Percentiles rank a stretch among this genome's conserved stretches.
These are phyloP conservation scores for Cichlasoma orientale DNA, from an alignment of 2,797 vertebrate species.

Conservation along the genomic window DNA sequence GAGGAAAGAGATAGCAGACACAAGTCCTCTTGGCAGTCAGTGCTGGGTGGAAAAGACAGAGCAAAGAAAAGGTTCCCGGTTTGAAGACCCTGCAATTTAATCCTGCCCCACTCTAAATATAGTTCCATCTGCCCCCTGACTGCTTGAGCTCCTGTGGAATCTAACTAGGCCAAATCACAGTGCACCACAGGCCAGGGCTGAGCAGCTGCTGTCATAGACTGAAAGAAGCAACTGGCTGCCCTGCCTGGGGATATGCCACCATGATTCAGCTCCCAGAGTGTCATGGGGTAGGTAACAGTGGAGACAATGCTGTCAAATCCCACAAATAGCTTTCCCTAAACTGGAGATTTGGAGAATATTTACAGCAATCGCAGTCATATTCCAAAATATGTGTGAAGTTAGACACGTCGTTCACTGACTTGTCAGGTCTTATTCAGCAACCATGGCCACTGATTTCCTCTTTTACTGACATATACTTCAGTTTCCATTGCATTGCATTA, in stretches of 20 bases:
- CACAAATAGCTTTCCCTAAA: conserved; percentile 43
- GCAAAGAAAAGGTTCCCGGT: conserved; percentile 81
- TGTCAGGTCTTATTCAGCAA: not conserved
- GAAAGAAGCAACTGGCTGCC: conserved; percentile 93
- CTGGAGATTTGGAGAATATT: conserved; percentile 17
- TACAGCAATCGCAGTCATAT: not conserved
- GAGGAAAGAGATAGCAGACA: conserved; percentile 77
- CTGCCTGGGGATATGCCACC: conserved; percentile 46
- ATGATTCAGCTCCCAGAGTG: conserved; percentile 67
- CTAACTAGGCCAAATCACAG: conserved; percentile 82
- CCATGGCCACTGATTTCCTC: not conserved
- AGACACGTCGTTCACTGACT: not conserved
- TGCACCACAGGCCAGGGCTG: conserved; percentile 71
- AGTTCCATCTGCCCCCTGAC: conserved; percentile 72
- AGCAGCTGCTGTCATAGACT: conserved; percentile 92
- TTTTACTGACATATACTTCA: not conserved
- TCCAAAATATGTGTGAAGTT: not conserved
- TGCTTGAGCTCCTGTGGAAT: conserved; percentile 78
- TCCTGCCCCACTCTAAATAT: conserved; percentile 90
- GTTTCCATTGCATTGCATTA: not conserved
- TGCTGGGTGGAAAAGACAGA: conserved; percentile 90
- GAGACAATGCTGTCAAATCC: conserved; percentile 63
- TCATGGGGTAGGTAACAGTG: conserved; percentile 41
- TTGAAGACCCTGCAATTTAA: conserved; percentile 93
- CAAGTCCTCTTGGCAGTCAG: conserved; percentile 81